phyloP scores from a whole-genome alignment of 2,888 invertebrate genomes.

The Phymatocera aterrima region DNA sequence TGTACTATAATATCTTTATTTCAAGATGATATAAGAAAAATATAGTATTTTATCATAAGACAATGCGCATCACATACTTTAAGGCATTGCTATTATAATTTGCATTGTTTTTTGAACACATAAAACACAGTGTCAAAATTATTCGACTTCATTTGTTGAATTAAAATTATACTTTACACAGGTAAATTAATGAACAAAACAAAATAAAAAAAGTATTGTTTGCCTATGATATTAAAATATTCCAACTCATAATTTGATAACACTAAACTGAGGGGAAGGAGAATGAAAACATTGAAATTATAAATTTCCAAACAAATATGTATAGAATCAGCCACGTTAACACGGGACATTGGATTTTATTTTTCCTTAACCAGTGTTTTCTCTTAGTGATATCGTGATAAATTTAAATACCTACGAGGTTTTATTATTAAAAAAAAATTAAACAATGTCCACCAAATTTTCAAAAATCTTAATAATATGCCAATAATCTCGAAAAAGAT shows the following conservation, averaged over 20 bases:
- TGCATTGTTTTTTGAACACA: slow-evolving; percentile 21
- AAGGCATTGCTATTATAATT: neutral
- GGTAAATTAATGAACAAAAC: slow-evolving; percentile 12
- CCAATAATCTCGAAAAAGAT: slow-evolving; percentile 12
- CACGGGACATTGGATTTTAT: slow-evolving; percentile 68
- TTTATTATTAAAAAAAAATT: slow-evolving; percentile 28
- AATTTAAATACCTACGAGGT: slow-evolving; percentile 29
- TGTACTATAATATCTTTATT: neutral
- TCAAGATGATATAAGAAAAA: slow-evolving; percentile 19
- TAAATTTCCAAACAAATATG: neutral
- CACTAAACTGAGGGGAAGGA: neutral
- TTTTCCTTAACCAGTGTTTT: slow-evolving; percentile 50
- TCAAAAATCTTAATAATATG: slow-evolving; percentile 29
- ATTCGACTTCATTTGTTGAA: slow-evolving; percentile 4
- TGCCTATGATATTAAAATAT: neutral
- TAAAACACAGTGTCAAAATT: slow-evolving; percentile 22
- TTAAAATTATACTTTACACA: slow-evolving; percentile 37
- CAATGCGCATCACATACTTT: neutral
- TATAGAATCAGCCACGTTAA: slow-evolving; percentile 65
- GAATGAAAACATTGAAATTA: neutral
- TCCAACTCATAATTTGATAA: slow-evolving; percentile 4
- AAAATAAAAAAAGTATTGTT: slow-evolving; percentile 21
- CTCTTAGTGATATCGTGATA: slow-evolving; percentile 38
- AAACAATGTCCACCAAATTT: slow-evolving; percentile 34
- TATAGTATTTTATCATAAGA: slow-evolving; percentile 2